Evolutionary conservation across 1,140 invertebrate species (phyloP).

Genomic region (Platyura marginata): DNA sequence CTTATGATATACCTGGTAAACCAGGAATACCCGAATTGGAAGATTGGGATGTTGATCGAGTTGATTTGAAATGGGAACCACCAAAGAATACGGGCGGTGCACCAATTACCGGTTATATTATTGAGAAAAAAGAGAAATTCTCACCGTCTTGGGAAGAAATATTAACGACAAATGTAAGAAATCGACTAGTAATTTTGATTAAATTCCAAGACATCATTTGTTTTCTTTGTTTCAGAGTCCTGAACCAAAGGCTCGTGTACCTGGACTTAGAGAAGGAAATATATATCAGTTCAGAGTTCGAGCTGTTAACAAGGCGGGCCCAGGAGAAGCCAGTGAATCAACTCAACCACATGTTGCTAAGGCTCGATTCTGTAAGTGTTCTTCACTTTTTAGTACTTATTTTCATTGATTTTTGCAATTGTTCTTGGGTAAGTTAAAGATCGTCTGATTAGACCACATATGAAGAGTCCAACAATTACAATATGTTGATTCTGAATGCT

Average conservation of each 20-base stretch:
- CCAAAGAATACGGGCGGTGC: slow-evolving; percentile 83
- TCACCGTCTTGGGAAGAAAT: slow-evolving; percentile 77
- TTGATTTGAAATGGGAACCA: slow-evolving; percentile 84
- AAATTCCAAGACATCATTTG: not conserved
- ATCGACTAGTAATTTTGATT: not conserved
- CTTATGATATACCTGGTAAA: slow-evolving; percentile 62
- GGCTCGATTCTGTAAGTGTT: slow-evolving; percentile 62
- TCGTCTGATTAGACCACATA: no score
- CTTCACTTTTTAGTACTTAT: not conserved
- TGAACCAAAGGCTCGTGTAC: slow-evolving; percentile 61
- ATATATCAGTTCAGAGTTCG: slow-evolving; percentile 83
- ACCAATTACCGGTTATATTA: slow-evolving; percentile 86
- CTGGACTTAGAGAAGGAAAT: slow-evolving; percentile 77
- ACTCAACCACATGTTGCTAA: slow-evolving; percentile 78
- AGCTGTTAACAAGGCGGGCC: slow-evolving; percentile 88
- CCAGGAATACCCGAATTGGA: slow-evolving; percentile 74
- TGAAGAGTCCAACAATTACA: no score
- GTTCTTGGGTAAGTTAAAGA: not conserved
- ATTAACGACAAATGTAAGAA: slow-evolving; percentile 47
- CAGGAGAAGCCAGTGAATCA: slow-evolving; percentile 72
- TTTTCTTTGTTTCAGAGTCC: slow-evolving; percentile 34
- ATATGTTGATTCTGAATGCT: no score
- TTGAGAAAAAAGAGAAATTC: slow-evolving; percentile 93
- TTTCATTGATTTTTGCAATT: not conserved
- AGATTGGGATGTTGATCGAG: slow-evolving; percentile 86